phyloP scores from a whole-genome alignment of 2,888 invertebrate genomes.

The Eretmocerus hayati region DNA sequence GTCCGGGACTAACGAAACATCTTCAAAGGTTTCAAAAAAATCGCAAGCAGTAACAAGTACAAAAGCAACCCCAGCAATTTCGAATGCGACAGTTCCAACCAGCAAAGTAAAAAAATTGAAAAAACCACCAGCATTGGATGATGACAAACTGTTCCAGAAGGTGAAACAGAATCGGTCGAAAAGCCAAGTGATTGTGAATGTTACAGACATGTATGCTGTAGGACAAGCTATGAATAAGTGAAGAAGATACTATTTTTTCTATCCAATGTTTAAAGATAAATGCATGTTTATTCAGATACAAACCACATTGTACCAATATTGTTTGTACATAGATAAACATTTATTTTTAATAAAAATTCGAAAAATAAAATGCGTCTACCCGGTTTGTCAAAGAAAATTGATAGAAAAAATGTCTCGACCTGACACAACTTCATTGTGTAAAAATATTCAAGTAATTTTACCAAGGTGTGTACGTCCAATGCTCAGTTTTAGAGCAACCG shows the following conservation, averaged over 20 bases:
- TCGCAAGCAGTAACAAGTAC: not conserved
- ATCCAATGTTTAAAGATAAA: too few species aligned
- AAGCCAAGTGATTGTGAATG: slow-evolving; percentile 7
- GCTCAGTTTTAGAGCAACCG: too few species aligned
- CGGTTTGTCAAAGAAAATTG: too few species aligned
- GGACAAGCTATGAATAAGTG: slow-evolving; percentile 18
- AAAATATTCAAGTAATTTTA: too few species aligned
- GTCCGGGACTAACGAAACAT: not conserved
- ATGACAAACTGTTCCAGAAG: not conserved
- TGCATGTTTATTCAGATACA: too few species aligned
- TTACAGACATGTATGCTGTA: slow-evolving; percentile 15
- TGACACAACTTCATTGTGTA: too few species aligned
- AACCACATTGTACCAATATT: slow-evolving; percentile 1
- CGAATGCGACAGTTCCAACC: not conserved
- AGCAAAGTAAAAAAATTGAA: slow-evolving; percentile 1
- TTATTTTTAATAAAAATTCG: slow-evolving; percentile 14
- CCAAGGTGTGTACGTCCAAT: too few species aligned
- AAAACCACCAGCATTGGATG: not conserved
- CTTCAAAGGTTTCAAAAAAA: not conserved
- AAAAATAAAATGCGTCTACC: too few species aligned
- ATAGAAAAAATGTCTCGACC: too few species aligned
- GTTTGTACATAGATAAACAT: slow-evolving; percentile 5
- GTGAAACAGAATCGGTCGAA: not conserved
- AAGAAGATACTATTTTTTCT: too few species aligned
- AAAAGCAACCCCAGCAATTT: slow-evolving; percentile 3